These are phyloP conservation scores for Bradynema listronoti DNA, from an alignment of 1,140 invertebrate genomes.

Conservation along the genomic window DNA sequence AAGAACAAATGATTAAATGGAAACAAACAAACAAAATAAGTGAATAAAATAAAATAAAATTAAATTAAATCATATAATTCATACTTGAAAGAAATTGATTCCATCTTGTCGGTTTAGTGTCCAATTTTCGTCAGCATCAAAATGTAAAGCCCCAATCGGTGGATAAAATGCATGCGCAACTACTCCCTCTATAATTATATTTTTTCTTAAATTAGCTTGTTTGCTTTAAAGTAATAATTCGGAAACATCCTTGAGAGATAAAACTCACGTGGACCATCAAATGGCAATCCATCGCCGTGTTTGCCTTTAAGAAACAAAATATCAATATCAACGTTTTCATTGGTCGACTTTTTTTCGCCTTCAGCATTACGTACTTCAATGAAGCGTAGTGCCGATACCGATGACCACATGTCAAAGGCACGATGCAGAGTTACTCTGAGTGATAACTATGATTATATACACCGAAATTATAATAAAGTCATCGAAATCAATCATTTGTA, in stretches of 20 bases:
- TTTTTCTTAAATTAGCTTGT: conserved; percentile 4
- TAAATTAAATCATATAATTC: conserved; percentile 9
- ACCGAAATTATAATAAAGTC: background rate
- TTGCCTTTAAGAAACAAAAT: conserved; percentile 37
- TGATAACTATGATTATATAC: background rate
- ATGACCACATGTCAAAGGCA: conserved; percentile 48
- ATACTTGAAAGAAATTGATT: conserved; percentile 51
- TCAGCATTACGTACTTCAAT: conserved; percentile 29
- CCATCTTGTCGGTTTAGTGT: conserved; percentile 44
- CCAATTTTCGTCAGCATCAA: conserved; percentile 57
- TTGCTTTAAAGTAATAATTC: conserved; percentile 12
- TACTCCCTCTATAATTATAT: conserved; percentile 43
- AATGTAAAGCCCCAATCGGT: conserved; percentile 49
- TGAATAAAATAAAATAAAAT: conserved; percentile 15
- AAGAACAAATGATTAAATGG: too few relatives aligned
- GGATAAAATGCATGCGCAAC: conserved; percentile 57
- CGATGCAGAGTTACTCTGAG: conserved; percentile 50
- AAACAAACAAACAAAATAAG: too few relatives aligned
- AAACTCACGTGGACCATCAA: conserved; percentile 43
- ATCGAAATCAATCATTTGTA: background rate
- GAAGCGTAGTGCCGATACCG: conserved; percentile 42
- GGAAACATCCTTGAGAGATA: conserved; percentile 6
- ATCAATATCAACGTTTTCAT: conserved; percentile 13
- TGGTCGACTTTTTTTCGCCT: conserved; percentile 1
- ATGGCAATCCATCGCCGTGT: conserved; percentile 49